Evolutionary conservation across 2,797 vertebrate species (phyloP), one percentile per base, ranked within the genome.

Genomic region (Chelmon rostratus): DNA sequence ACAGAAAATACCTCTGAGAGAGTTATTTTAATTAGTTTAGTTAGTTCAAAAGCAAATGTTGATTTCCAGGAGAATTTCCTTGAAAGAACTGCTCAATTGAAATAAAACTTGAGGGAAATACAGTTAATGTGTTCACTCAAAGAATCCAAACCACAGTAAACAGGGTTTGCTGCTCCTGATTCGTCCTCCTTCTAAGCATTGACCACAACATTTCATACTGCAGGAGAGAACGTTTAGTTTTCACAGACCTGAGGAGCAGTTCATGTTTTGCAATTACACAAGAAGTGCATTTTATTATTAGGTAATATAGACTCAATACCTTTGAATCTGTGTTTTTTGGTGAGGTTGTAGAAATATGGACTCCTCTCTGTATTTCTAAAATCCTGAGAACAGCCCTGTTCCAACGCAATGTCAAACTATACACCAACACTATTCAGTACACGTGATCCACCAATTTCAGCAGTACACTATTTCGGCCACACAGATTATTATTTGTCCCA

Each of bases 21-120:
- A 28, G 25, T 69, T 58, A 25, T 64, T 66, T 74, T 21, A 38
- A 65, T 70, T 23, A 31, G 44, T 28, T 61, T 4, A 35, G 12
- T 50, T 40, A 15, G 28, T 64, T 58, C 12, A 53, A 5, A 38
- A 46, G 38, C 23, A 54, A 33, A 10, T 33, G 12, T 25, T 42
- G 31, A 53, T 72, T 49, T 58, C n/a, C n/a, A 16, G 23, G 3
- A 61, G 28, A 37, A 23, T 8, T 31, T 31, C 28, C 28, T 31
- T 31, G 28, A 31, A n/a, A 31, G 28, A 3, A 31, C 2, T 16
- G 28, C 8, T 40, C 5, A 21, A 13, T 69, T 68, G 18, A 25
- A 47, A 37, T 35, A 47, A 46, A 70, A 25, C 25, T n/a, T n/a
- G n/a, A n/a, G n/a, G n/a, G n/a, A n/a, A n/a, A n/a, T 31, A 6